Percentiles rank a stretch among this genome's conserved stretches.
These are phyloP conservation scores for Falco punctatus DNA, from an alignment of 2,113 vertebrate species.

Conservation along the genomic window DNA sequence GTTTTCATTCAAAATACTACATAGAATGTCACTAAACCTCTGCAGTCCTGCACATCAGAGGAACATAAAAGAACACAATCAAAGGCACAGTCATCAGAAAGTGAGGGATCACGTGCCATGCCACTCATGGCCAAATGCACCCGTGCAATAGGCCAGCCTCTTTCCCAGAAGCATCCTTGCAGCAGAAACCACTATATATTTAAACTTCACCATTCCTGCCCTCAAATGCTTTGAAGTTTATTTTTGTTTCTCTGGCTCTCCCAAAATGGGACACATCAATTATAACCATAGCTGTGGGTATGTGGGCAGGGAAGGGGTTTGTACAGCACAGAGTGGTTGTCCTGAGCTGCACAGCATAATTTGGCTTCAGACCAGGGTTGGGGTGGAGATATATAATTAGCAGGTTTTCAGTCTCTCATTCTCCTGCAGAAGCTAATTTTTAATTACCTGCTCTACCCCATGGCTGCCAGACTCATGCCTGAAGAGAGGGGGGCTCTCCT, in stretches of 20 bases:
- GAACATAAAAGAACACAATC: not conserved
- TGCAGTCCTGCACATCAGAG: not conserved
- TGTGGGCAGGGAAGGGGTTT: not conserved
- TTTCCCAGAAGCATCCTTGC: not conserved
- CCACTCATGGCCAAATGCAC: rapidly evolving
- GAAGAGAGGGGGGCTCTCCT: not conserved
- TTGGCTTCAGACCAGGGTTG: not conserved
- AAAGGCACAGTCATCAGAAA: not conserved
- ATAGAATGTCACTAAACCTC: not conserved
- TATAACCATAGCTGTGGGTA: not conserved
- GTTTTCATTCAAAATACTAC: not conserved
- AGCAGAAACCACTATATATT: not conserved
- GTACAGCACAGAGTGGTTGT: not conserved
- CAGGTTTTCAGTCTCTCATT: not conserved
- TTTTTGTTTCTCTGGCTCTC: not conserved
- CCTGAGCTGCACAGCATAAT: rapidly evolving
- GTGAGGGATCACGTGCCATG: rapidly evolving
- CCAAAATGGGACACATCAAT: not conserved
- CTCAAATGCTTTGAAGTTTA: not conserved
- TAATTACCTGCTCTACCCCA: not conserved
- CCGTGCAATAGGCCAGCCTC: rapidly evolving
- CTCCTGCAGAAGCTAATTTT: not conserved
- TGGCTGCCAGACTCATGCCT: not conserved
- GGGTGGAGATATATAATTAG: not conserved
- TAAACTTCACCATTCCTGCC: not conserved